Evolutionary conservation across 1,140 invertebrate genomes (phyloP).

Genomic region (Rhyzopertha dominica): DNA sequence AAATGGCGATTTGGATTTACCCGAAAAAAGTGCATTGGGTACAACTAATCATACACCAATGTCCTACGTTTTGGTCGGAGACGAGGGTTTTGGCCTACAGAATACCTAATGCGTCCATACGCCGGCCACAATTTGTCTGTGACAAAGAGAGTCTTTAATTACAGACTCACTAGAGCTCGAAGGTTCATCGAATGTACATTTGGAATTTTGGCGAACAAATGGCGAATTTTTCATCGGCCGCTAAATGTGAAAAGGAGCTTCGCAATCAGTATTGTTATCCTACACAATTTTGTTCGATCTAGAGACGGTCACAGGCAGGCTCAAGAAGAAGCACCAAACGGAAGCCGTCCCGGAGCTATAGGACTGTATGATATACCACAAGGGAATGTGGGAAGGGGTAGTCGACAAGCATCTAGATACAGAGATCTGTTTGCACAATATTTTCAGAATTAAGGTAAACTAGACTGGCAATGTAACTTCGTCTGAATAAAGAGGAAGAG

Average conservation of each 20-base stretch:
- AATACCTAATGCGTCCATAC: constrained; percentile 9
- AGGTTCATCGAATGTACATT: constrained; percentile 41
- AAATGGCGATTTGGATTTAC: not conserved
- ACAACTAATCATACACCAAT: constrained; percentile 34
- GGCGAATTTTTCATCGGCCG: constrained; percentile 40
- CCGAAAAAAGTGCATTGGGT: not conserved
- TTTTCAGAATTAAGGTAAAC: constrained; percentile 18
- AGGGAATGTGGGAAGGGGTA: constrained; percentile 8
- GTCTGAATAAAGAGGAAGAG: too few species aligned
- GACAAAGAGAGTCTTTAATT: constrained; percentile 36
- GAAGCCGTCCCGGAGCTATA: too few species aligned
- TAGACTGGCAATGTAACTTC: too few species aligned
- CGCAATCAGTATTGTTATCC: constrained; percentile 52
- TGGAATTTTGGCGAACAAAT: constrained; percentile 43
- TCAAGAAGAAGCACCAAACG: constrained; percentile 6
- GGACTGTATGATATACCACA: constrained; percentile 11
- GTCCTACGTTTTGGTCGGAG: constrained; percentile 12
- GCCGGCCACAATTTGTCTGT: constrained; percentile 13
- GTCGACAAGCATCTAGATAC: constrained; percentile 6
- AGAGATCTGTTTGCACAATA: constrained; percentile 12
- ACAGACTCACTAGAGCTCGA: constrained; percentile 37
- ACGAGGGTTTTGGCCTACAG: constrained; percentile 15
- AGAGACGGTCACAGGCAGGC: constrained; percentile 3
- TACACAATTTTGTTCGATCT: constrained; percentile 45
- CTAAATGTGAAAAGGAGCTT: constrained; percentile 34